Base-by-base conservation (phyloP, 2,113 vertebrate genomes). In the Cettia cetti region DNA sequence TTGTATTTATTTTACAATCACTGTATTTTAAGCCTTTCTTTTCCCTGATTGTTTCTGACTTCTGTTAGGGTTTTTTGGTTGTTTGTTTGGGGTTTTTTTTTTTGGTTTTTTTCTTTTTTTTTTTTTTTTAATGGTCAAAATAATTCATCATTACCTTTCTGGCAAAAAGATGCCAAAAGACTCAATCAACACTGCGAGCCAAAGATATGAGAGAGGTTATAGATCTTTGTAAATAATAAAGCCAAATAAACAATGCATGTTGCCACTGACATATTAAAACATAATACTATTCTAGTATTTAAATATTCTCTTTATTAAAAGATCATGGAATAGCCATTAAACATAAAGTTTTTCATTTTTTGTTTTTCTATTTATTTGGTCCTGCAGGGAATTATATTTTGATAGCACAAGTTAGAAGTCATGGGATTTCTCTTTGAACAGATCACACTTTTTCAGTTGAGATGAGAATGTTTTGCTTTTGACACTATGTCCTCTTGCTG, bases 351-450 rank as follows among this genome's bases (percentile, higher is more conserved):
- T 61, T 71, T 13, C 0, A 1, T 14, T 54, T 81, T 47, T 37
- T 15, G 4, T 15, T 28, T 10, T 42, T 9, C 1, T 35, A 10
- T 10, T 10, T 45, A 33, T 33, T 20, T 15, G 1, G 1, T 11
- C 3, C 10, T 49, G 11, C 27, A 82, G 39, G 35, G 6, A 78
- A 63, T 13, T 68, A 30, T 56, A 39, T 79, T 91, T 89, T 90
- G 23, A 65, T 18, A 76, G 27, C 5, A 74, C 10, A 77, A 72
- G 19, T 59, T 82, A 70, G 70, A 80, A 88, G 14, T 35, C 33
- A 52, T 39, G 50, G 27, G 24, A 65, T 66, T 85, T 76, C 45
- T 86, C 61, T 91, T 91, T 87, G 30, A 79, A 72, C 7, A 42
- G 31, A 77, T 79, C 33, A 40, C 8, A 11, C 9, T 59, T 79